Base-by-base conservation (phyloP, 2,888 invertebrate species). In the Neocrepidodera transversa region DNA sequence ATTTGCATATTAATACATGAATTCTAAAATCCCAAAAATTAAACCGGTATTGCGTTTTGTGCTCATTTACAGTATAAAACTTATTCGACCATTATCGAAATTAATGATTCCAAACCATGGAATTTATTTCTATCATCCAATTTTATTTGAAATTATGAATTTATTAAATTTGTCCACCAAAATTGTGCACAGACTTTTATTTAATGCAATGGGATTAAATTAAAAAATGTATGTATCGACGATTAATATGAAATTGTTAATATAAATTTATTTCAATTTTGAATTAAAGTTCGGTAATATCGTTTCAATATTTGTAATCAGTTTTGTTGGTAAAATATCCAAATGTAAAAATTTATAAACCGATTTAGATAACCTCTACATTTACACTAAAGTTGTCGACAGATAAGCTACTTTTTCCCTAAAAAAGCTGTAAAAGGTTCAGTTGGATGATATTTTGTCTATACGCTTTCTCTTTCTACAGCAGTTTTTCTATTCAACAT, bases 401-500 rank as follows among this genome's bases (percentile, higher is more conserved):
- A 28, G 45, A 45, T 45, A 45, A 45, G 45, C 45, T 26, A 45
- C 26, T 45, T 45, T 45, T 26, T 45, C 45, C 45, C 45, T 45
- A 45, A 45, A 45, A 45, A 45, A 45, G 26, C 45, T 6, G 14
- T 26, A 45, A 45, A 45, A 45, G 45, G 45, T 45, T 45, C 14
- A 45, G 45, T 10, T 3, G 14, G 28, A 45, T 45, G 26, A 45
- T 45, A 45, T 45, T 45, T 45, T 45, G 36, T 45, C 40, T 28
- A 23, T 38, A 43, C 28, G 16, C 10, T 20, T 32, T 43, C 42
- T 7, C 30, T 35, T 3, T 50, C 10, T 18, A n/a, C 4, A 17
- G 10, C 16, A 28, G 11, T 28, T 36, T 65, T 64, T 62, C 53
- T 58, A 64, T 64, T 59, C 55, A 55, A 49, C 56, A 50, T 59